Evolutionary conservation across 2,797 vertebrate genomes (phyloP).

Genomic region (Pristis pectinata): DNA sequence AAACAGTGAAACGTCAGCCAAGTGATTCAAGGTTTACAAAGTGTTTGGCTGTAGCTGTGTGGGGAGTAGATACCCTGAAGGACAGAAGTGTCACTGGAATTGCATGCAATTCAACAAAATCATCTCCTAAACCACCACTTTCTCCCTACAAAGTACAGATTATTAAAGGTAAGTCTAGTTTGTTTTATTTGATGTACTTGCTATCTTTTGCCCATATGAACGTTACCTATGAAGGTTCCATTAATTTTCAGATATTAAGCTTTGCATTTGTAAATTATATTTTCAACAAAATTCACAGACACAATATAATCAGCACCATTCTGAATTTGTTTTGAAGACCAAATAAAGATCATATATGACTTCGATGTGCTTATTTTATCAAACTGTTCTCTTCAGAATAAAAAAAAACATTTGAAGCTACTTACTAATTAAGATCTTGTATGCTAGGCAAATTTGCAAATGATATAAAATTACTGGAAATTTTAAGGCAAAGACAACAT

Average conservation of each 20-base stretch:
- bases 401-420: too few species aligned
- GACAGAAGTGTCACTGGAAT: conserved; percentile 37
- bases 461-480: too few species aligned
- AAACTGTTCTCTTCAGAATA: too few species aligned
- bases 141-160: conserved; percentile 35
- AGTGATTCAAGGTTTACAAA: conserved; percentile 37
- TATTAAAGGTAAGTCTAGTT: conserved; percentile 21
- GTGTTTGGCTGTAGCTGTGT: conserved; percentile 32
- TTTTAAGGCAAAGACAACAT: too few species aligned
- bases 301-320: background rate
- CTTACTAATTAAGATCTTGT: too few species aligned
- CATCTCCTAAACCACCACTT: conserved; percentile 36
- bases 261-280: background rate
- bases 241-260: background rate
- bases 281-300: background rate
- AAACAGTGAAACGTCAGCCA: conserved; percentile 36
- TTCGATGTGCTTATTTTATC: too few species aligned
- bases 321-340: background rate
- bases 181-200: background rate
- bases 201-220: background rate
- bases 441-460: too few species aligned
- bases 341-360: too few species aligned
- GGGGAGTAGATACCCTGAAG: conserved; percentile 33
- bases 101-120: conserved; percentile 36
- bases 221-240: background rate